phyloP scores from a whole-genome alignment of 2,888 invertebrate genomes.

The Eumerus sabulonum region DNA sequence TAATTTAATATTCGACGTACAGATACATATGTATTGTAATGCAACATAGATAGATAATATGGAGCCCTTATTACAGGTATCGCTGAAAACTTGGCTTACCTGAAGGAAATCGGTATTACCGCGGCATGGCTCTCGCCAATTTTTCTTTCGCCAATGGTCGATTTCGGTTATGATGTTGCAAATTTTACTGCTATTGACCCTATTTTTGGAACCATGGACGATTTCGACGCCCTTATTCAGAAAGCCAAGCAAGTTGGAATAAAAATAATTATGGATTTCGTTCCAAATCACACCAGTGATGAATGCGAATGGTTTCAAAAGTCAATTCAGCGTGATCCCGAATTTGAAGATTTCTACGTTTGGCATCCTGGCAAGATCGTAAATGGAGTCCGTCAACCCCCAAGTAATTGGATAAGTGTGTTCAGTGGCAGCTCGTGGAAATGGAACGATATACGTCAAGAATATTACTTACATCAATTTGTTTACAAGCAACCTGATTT shows the following conservation, averaged over 20 bases:
- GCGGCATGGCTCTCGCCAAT: conserved; percentile 88
- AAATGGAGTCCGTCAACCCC: conserved; percentile 79
- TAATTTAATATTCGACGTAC: too few relatives aligned
- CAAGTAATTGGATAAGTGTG: conserved; percentile 85
- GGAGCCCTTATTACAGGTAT: conserved; percentile 79
- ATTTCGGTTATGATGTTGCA: conserved; percentile 89
- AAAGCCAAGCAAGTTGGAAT: conserved; percentile 81
- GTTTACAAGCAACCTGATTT: conserved; percentile 83
- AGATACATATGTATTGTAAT: too few relatives aligned
- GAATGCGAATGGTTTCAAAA: conserved; percentile 91
- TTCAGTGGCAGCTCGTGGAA: conserved; percentile 83
- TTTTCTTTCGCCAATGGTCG: conserved; percentile 86
- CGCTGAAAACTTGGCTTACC: conserved; percentile 81
- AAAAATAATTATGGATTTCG: conserved; percentile 84
- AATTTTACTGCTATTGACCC: conserved; percentile 85
- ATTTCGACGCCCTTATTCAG: conserved; percentile 83
- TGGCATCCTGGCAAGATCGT: conserved; percentile 83
- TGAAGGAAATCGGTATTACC: conserved; percentile 84
- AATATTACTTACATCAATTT: conserved; percentile 85
- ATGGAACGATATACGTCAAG: conserved; percentile 81
- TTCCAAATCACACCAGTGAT: conserved; percentile 89
- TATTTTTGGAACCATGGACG: conserved; percentile 85
- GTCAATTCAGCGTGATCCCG: conserved; percentile 82
- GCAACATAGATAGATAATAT: neutral
- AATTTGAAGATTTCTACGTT: conserved; percentile 87